Evolutionary conservation across 2,113 vertebrate genomes (phyloP), one percentile per base, ranked within the genome.

Genomic region (Alethe castanea): DNA sequence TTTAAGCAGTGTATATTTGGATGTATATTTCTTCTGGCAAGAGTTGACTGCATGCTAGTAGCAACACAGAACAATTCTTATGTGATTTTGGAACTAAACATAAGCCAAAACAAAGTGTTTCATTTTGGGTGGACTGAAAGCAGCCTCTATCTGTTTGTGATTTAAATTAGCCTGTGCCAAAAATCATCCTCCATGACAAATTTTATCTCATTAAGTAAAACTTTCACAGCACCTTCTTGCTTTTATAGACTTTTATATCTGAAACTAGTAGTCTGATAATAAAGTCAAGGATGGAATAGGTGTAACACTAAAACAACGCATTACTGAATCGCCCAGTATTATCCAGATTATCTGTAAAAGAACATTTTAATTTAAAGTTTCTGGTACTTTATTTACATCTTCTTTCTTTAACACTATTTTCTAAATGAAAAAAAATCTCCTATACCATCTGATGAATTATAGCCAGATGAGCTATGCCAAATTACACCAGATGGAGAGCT

Each of bases 401-500:
- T 84, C 54, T 65, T 83, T 73, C 33, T 89, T 66, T 88, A 93
- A 86, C 20, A 64, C 6, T 29, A 57, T 81, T 94, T 83, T 76
- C n/a, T 80, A 92, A 91, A 59, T 78, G 36, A 25, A 92, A 91
- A 85, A 62, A 38, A 15, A 20, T 16, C 3, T 33, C 47, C 59
- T 92, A 66, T 67, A 92, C 81, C 25, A 53, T 93, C 54, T 95
- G 64, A 94, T 80, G 71, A 94, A 66, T 77, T 93, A 86, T 35
- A 87, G 90, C 73, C 90, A 74, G 93, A 83, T 85, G 81, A 95
- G 52, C 79, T 86, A 83, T 74, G 90, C 92, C 94, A 97, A 96
- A 93, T 80, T 88, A 70, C 26, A 95, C 79, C 93, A 95, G 94
- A 95, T 96, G 96, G 95, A 95, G 72, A 92, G 44, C 48, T 90